Base-by-base conservation (phyloP, 2,797 vertebrate genomes). In the Phaenicophaeus curvirostris region DNA sequence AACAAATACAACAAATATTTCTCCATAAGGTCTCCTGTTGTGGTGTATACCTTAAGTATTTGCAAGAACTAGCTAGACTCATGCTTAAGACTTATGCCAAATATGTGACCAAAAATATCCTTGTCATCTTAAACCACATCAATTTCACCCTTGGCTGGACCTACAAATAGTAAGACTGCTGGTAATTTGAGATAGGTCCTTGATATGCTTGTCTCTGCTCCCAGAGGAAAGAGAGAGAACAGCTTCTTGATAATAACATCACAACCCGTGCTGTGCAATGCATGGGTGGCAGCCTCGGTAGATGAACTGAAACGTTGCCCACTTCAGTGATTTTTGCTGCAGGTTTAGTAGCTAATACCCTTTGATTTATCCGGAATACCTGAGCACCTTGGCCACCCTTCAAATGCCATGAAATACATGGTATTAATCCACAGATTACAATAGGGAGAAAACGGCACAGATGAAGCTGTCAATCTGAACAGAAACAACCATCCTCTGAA, bases 251-350 rank as follows among this genome's bases (percentile, higher is more conserved):
- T 39, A 19, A 21, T 4, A 10, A 17, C 6, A 15, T 55, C 0
- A 0, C n/a, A 69, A 50, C 28, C 19, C 14, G 6, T 0, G 1
- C 7, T 19, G 5, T 20, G 41, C 0, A 0, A 21, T 17, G 6
- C 12, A 3, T 12, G 14, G 33, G 23, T 62, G 42, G 42, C 33
- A 71, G 39, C 51, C 44, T 54, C 23, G 17, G 51, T 6, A n/a
- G 33, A 7, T 30, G 30, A 46, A 58, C 6, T 7, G 31, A 48
- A 65, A 37, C 33, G 6, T 5, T 21, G 7, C 27, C 39, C 0
- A 0, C 27, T 54, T 58, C 6, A 11, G 20, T 37, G 63, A 27
- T 4, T 71, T 44, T 42, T 48, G 5, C 28, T 54, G 6, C 20
- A 61, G 41, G 5, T 44, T 66, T 63, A 68, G 30, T 35, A 74